These are phyloP conservation scores for Zelostemma sp. DNA, from an alignment of 1,140 invertebrate species.

Conservation along the genomic window DNA sequence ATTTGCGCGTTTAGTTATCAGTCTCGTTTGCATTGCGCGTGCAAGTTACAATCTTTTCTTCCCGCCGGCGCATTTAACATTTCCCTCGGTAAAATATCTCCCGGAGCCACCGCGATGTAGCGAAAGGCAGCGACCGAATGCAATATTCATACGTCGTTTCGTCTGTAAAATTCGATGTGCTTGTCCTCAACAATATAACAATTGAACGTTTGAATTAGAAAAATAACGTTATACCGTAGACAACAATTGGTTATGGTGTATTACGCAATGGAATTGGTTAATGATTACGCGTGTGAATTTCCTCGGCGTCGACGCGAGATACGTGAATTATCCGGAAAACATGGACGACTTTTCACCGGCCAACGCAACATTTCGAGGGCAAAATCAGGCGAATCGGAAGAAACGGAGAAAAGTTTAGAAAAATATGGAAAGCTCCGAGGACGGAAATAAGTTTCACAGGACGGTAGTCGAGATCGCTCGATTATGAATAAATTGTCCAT, in stretches of 20 bases:
- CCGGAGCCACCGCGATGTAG: slow-evolving; percentile 37
- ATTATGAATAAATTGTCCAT: slow-evolving; percentile 3
- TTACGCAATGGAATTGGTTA: slow-evolving; percentile 44
- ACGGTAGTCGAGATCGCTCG: slow-evolving; percentile 31
- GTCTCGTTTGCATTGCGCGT: slow-evolving; percentile 36
- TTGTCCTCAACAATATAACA: slow-evolving; percentile 69
- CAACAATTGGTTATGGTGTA: slow-evolving; percentile 69
- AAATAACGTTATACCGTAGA: slow-evolving; percentile 71
- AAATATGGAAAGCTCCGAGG: slow-evolving; percentile 6
- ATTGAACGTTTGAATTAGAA: slow-evolving; percentile 70
- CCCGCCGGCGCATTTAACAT: slow-evolving; percentile 26
- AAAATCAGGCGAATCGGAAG: too few species aligned
- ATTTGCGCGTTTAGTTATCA: slow-evolving; percentile 5
- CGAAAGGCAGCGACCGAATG: slow-evolving; percentile 43
- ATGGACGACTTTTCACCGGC: too few species aligned
- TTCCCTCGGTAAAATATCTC: slow-evolving; percentile 40
- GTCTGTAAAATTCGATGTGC: slow-evolving; percentile 65
- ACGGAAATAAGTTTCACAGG: slow-evolving; percentile 37
- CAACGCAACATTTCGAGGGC: neutral
- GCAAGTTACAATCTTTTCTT: slow-evolving; percentile 33
- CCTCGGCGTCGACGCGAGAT: slow-evolving; percentile 17
- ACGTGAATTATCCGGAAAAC: too few species aligned
- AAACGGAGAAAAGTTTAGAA: slow-evolving; percentile 3
- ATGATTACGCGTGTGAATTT: slow-evolving; percentile 17
- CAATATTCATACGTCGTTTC: slow-evolving; percentile 44